Evolutionary conservation across 2,113 vertebrate species (phyloP).

Genomic region (Lichenostomus cassidix): DNA sequence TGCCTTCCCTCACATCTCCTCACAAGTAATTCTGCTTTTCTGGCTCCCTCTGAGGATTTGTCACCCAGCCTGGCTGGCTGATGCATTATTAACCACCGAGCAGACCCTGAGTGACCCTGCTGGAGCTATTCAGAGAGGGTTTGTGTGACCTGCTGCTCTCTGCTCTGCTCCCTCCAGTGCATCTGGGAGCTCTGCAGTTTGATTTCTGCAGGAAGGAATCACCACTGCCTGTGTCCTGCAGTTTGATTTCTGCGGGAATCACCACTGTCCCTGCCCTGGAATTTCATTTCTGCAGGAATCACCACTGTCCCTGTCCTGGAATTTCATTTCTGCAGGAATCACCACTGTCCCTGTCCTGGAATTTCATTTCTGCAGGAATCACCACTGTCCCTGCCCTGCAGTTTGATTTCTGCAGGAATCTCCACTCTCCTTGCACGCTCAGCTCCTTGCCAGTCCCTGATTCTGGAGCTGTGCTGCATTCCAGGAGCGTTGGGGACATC

Average conservation of each 20-base stretch:
- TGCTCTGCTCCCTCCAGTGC: too few species aligned
- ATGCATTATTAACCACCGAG: not conserved
- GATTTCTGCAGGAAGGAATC: too few species aligned
- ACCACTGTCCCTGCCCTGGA: too few species aligned
- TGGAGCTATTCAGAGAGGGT: not conserved
- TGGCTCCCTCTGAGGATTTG: not conserved
- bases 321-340: too few species aligned
- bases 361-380: not conserved
- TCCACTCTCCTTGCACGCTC: not conserved
- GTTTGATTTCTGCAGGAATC: not conserved
- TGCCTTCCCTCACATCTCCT: not conserved
- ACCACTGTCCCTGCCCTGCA: not conserved
- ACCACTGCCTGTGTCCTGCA: too few species aligned
- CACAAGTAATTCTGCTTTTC: not conserved
- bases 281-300: not conserved
- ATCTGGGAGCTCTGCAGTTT: too few species aligned
- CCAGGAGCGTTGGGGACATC: slow-evolving; percentile 77
- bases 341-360: too few species aligned
- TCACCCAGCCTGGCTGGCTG: not conserved
- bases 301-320: too few species aligned
- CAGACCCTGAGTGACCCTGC: not conserved
- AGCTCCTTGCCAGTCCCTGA: not conserved
- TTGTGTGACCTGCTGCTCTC: not conserved
- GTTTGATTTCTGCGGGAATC: too few species aligned
- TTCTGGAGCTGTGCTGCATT: slow-evolving; percentile 38